Percentiles rank a stretch among this genome's conserved stretches.
Conservation (phyloP, 2,888 invertebrate genomes). For the Ornithoptera priamus region DNA sequence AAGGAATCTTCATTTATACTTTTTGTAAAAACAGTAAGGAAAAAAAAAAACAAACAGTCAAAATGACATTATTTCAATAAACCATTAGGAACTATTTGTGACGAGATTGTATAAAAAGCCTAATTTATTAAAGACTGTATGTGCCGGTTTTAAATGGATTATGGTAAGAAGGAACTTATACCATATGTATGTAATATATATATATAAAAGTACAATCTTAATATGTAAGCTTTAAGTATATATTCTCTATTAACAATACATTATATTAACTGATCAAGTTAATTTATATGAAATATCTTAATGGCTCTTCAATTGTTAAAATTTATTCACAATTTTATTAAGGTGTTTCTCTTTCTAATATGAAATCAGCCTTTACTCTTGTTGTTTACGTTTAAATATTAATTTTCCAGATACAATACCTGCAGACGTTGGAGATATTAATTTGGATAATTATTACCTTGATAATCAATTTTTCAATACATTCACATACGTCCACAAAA, state of each 20-base stretch:
- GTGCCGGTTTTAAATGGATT: conserved; percentile 6
- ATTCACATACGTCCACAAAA: conserved; percentile 63
- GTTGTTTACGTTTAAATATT: no score
- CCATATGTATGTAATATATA: not conserved
- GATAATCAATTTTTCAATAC: conserved; percentile 56
- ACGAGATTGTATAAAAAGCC: not conserved
- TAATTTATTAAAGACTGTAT: not conserved
- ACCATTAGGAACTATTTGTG: not conserved
- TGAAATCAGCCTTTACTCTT: not conserved
- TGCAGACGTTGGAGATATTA: conserved; percentile 46
- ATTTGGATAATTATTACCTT: conserved; percentile 59
- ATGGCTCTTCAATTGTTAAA: no score
- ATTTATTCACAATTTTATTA: no score
- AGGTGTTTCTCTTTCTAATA: not conserved
- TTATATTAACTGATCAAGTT: no score
- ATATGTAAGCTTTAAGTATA: not conserved
- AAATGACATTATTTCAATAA: conserved; percentile 1
- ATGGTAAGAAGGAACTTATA: not conserved
- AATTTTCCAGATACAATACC: conserved; percentile 30
- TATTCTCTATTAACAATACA: no score
- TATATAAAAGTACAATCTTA: not conserved
- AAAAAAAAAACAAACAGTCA: not conserved
- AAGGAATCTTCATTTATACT: not conserved
- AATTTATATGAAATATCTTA: no score
- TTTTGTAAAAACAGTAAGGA: no score